Conservation (phyloP, 2,113 vertebrate genomes). For the Alces alces region DNA sequence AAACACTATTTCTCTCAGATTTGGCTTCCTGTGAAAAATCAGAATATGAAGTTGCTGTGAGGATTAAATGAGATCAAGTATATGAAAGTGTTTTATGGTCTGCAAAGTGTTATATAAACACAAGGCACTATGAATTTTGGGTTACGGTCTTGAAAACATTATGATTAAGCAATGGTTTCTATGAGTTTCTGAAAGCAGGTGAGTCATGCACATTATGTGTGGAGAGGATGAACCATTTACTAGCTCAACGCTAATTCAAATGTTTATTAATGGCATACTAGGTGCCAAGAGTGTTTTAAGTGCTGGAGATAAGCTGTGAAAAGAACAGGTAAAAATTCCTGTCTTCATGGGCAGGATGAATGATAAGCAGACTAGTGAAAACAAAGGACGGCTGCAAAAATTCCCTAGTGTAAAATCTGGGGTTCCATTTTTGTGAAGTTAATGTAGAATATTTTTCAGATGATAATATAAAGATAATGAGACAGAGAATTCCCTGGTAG, state of each 20-base stretch:
- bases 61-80: neutral
- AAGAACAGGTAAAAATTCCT: neutral
- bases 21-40: neutral
- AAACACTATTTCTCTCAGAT: neutral
- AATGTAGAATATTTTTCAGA: neutral
- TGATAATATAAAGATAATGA: neutral
- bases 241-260: neutral
- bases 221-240: neutral
- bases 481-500: neutral
- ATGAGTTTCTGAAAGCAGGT: neutral
- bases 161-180: neutral
- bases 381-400: neutral
- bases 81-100: neutral
- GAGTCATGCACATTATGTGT: neutral
- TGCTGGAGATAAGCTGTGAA: neutral
- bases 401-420: neutral
- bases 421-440: neutral
- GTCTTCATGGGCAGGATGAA: neutral
- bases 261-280: neutral
- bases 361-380: neutral
- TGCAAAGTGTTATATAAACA: neutral
- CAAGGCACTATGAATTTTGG: neutral
- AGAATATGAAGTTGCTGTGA: neutral
- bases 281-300: neutral
- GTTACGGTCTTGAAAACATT: neutral